Conservation (phyloP, 2,113 vertebrate species). For the Nibea coibor region DNA sequence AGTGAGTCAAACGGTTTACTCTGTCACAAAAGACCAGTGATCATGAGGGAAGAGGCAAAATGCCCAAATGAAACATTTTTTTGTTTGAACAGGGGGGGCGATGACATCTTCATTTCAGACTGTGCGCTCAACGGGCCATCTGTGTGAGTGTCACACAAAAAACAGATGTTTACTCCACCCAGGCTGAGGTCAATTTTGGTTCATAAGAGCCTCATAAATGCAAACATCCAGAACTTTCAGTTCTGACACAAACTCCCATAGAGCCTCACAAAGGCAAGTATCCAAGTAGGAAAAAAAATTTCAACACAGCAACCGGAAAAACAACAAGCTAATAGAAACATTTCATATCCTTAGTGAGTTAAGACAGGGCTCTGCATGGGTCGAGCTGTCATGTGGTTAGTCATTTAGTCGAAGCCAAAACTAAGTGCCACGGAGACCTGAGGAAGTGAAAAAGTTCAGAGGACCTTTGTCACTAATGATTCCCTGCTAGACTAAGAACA, state of each 20-base stretch:
- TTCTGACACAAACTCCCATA: constrained; percentile 24
- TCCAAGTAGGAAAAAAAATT: constrained; percentile 33
- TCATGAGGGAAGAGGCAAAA: constrained; percentile 24
- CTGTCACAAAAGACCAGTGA: constrained; percentile 22
- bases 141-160: constrained; percentile 53
- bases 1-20: constrained; percentile 40
- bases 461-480: constrained; percentile 18
- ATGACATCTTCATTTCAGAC: constrained; percentile 58
- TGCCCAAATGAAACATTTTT: constrained; percentile 45
- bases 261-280: neutral
- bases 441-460: constrained; percentile 50
- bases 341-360: neutral
- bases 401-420: neutral
- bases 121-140: constrained; percentile 26
- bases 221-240: constrained; percentile 16
- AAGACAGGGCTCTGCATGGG: neutral
- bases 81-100: neutral
- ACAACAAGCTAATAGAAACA: constrained; percentile 37
- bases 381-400: neutral
- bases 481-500: constrained; percentile 5
- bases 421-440: neutral
- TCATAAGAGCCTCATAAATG: constrained; percentile 36
- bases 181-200: constrained; percentile 59
- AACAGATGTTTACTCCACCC: constrained; percentile 75
- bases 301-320: constrained; percentile 23